A percentile compares a stretch with the other conserved stretches of the same genome.
phyloP scores from a whole-genome alignment of 2,113 vertebrate genomes.

The Cynopterus brachyotis region DNA sequence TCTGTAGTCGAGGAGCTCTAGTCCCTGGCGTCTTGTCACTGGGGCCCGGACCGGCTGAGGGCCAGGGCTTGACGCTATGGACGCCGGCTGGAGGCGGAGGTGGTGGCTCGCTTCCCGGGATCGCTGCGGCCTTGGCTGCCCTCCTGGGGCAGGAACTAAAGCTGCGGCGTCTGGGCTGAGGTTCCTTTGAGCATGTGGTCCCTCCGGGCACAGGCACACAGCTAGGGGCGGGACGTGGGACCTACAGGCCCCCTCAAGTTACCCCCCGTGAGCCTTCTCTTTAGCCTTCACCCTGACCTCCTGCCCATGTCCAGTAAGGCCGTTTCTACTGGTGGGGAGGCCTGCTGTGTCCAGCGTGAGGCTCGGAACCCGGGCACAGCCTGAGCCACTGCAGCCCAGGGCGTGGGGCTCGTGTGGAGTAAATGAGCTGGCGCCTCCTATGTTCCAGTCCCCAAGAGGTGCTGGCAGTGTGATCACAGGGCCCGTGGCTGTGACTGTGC shows the following conservation, averaged over 20 bases:
- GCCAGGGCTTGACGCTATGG: neutral
- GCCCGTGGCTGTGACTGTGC: neutral
- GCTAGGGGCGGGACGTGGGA: neutral
- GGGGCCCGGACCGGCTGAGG: neutral
- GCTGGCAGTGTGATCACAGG: neutral
- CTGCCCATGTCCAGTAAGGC: neutral
- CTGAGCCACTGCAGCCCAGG: neutral
- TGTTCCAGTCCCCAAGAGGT: neutral
- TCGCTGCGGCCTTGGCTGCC: too few relatives aligned
- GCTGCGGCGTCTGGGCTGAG: neutral
- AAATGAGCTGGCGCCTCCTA: neutral
- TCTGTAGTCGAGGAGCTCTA: neutral
- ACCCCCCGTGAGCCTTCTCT: neutral
- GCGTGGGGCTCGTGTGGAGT: neutral
- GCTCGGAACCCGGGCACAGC: neutral
- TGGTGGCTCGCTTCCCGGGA: too few relatives aligned
- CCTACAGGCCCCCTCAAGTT: too few relatives aligned
- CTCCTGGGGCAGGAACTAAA: too few relatives aligned
- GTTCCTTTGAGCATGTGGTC: neutral
- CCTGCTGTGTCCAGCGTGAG: too few relatives aligned
- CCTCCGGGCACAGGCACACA: neutral
- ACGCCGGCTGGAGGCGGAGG: neutral
- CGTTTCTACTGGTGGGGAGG: neutral
- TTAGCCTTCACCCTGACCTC: neutral
- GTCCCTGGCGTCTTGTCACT: neutral